A percentile compares a stretch with the other conserved stretches of the same genome.
Conservation (phyloP, 2,888 invertebrate species). For the Drosophila setosimentum region DNA sequence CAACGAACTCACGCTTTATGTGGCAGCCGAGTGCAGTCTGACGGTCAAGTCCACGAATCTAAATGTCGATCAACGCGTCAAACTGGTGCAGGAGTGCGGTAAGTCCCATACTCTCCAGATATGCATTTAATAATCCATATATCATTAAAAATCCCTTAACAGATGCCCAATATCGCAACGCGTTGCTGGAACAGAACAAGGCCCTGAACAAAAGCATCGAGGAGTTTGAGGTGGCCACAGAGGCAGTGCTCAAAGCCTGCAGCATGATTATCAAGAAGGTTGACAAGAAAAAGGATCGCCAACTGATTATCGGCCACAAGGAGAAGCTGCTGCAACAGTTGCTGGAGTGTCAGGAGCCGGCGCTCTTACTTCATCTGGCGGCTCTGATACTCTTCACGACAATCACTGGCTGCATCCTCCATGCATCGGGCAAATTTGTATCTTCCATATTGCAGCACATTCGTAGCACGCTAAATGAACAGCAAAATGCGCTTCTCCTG, state of each 20-base stretch:
- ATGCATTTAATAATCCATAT: not conserved
- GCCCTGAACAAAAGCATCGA: conserved; percentile 90
- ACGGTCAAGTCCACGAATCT: conserved; percentile 86
- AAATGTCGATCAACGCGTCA: conserved; percentile 89
- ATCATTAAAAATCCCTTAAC: conserved; percentile 44
- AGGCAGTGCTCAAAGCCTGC: conserved; percentile 89
- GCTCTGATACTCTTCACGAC: conserved; percentile 92
- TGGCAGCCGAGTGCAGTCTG: conserved; percentile 90
- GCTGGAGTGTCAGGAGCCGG: conserved; percentile 90
- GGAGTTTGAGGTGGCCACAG: conserved; percentile 91
- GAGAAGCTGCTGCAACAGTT: conserved; percentile 93
- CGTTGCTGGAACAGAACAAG: conserved; percentile 89
- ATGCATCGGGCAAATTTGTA: conserved; percentile 97
- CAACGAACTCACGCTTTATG: conserved; percentile 91
- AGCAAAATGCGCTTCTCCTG: conserved; percentile 88
- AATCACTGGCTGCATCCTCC: conserved; percentile 92
- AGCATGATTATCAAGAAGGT: conserved; percentile 94
- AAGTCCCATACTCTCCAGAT: conserved; percentile 20
- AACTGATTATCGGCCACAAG: conserved; percentile 91
- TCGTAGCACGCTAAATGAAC: conserved; percentile 88
- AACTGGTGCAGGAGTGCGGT: conserved; percentile 88
- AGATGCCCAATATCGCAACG: conserved; percentile 89
- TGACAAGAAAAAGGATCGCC: conserved; percentile 95
- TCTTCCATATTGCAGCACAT: conserved; percentile 91
- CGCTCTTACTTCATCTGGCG: conserved; percentile 91